Conservation (phyloP, 2,113 vertebrate species). For the Arenaria interpres region DNA sequence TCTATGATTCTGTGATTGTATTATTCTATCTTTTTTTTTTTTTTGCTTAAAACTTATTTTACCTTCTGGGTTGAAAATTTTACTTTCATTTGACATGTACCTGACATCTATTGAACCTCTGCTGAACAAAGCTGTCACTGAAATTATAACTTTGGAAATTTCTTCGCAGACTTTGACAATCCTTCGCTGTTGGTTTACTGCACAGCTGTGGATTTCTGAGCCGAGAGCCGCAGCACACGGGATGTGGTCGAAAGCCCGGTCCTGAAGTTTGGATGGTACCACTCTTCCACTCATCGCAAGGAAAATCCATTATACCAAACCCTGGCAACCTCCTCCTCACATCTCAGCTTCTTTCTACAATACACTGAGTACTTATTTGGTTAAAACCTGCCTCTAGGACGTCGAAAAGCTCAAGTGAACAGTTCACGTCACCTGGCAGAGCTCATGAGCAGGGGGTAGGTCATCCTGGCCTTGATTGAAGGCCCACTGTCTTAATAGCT, state of each 20-base stretch:
- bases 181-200: background rate
- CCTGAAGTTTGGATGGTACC: background rate
- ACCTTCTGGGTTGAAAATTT: background rate
- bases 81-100: background rate
- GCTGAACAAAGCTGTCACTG: conserved; percentile 3
- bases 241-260: background rate
- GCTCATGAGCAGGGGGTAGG: background rate
- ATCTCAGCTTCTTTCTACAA: background rate
- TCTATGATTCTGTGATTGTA: too few species aligned
- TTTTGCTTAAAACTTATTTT: background rate
- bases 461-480: background rate
- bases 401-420: background rate
- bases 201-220: background rate
- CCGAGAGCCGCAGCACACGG: background rate
- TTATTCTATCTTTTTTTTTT: background rate
- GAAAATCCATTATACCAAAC: background rate
- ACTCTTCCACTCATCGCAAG: rapidly evolving
- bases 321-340: background rate
- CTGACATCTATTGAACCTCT: conserved; percentile 28
- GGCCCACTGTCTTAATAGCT: background rate
- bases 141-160: conserved; percentile 41
- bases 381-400: background rate
- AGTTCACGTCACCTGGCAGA: background rate
- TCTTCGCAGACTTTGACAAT: conserved; percentile 4
- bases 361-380: background rate